A percentile compares a stretch with the other conserved stretches of the same genome.
Conservation (phyloP, 1,140 invertebrate genomes). For the Magallana angulata region DNA sequence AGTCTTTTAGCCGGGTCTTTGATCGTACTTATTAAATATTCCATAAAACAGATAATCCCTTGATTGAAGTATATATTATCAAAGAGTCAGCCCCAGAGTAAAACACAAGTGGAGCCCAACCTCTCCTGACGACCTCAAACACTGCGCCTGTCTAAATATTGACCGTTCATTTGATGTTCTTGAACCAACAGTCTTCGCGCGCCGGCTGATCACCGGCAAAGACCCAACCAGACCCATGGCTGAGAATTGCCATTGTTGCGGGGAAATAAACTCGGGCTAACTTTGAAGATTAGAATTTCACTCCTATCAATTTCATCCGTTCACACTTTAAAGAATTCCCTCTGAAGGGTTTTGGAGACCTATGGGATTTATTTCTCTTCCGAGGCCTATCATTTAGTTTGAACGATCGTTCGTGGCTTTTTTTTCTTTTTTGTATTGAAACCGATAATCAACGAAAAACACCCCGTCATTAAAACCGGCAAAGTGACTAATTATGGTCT, state of each 20-base stretch:
- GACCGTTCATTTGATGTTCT: constrained; percentile 17
- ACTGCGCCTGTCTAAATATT: constrained; percentile 37
- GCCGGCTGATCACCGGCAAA: constrained; percentile 13
- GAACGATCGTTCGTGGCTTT: neutral
- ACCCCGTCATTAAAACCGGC: neutral
- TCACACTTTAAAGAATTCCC: constrained; percentile 36
- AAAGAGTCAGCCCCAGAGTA: constrained; percentile 6
- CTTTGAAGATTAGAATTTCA: constrained; percentile 40
- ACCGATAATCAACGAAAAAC: neutral
- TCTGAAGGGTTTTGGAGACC: constrained; percentile 21
- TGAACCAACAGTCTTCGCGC: neutral
- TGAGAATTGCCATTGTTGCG: constrained; percentile 2
- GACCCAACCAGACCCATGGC: neutral
- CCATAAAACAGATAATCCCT: constrained; percentile 33
- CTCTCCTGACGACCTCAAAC: constrained; percentile 26
- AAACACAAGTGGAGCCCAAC: neutral
- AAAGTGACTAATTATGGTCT: constrained; percentile 32
- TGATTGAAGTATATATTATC: constrained; percentile 30
- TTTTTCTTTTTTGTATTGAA: neutral
- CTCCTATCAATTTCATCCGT: constrained; percentile 34
- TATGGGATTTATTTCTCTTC: constrained; percentile 6
- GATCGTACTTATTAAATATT: constrained; percentile 30
- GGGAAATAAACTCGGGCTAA: constrained; percentile 35
- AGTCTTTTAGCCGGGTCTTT: constrained; percentile 17
- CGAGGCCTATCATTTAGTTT: constrained; percentile 15